Percentiles rank a stretch among this genome's conserved stretches.
Conservation (phyloP, 2,888 invertebrate genomes). For the Nemapogon koenigi region DNA sequence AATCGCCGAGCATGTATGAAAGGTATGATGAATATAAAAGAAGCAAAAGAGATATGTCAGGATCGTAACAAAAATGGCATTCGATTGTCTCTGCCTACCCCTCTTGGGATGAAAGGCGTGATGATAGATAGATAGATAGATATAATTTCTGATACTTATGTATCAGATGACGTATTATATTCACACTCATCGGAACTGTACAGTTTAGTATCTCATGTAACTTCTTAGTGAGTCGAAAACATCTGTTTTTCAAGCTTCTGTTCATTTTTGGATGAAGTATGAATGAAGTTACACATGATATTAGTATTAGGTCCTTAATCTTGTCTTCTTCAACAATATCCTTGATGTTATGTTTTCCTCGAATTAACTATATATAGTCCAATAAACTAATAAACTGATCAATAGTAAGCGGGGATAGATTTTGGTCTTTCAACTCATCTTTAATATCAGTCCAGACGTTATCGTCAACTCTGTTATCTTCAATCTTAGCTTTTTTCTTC, state of each 20-base stretch:
- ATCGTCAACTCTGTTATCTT: constrained; percentile 11
- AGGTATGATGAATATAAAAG: too few relatives aligned
- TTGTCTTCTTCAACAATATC: constrained; percentile 9
- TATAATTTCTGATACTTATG: too few relatives aligned
- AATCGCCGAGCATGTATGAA: too few relatives aligned
- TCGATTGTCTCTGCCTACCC: too few relatives aligned
- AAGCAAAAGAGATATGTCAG: too few relatives aligned
- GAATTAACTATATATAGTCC: constrained; percentile 11
- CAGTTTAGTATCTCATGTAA: constrained; percentile 4
- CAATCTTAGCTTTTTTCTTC: constrained; percentile 4
- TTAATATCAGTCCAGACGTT: constrained; percentile 13
- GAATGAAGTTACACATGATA: too few relatives aligned
- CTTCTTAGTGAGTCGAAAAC: constrained; percentile 8
- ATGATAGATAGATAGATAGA: too few relatives aligned
- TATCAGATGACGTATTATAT: too few relatives aligned
- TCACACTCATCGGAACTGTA: too few relatives aligned
- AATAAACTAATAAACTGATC: constrained; percentile 15
- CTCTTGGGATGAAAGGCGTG: too few relatives aligned
- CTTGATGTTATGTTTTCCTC: constrained; percentile 14
- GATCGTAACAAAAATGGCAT: too few relatives aligned
- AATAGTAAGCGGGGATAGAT: constrained; percentile 5
- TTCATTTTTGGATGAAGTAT: constrained; percentile 10
- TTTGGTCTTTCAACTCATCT: constrained; percentile 6
- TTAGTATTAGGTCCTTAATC: background rate
- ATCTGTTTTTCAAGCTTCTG: constrained; percentile 11